A percentile compares a stretch with the other conserved stretches of the same genome.
Evolutionary conservation across 1,140 invertebrate species (phyloP).

Genomic region (Trichogramma pretiosum): DNA sequence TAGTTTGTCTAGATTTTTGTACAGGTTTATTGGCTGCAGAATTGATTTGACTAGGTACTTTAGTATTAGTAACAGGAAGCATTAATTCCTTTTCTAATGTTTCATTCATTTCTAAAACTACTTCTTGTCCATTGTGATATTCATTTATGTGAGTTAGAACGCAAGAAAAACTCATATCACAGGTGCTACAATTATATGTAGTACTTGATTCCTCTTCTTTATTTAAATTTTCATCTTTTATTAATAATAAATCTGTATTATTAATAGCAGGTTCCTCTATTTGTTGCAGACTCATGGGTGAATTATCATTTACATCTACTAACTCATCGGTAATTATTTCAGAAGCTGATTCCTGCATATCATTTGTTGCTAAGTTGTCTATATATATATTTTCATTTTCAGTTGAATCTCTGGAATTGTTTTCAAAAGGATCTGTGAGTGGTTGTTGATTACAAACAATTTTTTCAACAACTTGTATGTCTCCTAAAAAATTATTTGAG

Average conservation of each 20-base stretch:
- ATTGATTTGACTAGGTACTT: conserved; percentile 18
- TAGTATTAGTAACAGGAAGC: conserved; percentile 10
- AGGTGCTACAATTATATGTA: conserved; percentile 49
- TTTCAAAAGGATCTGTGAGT: too few species aligned
- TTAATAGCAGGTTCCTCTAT: conserved; percentile 12
- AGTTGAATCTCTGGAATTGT: conserved; percentile 21
- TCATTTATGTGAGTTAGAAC: conserved; percentile 56
- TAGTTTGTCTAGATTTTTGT: conserved; percentile 33
- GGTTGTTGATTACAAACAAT: too few species aligned
- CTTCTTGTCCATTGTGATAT: conserved; percentile 58
- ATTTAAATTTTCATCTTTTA: conserved; percentile 5
- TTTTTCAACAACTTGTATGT: conserved; percentile 35
- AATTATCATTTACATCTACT: too few species aligned
- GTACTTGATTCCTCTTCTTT: not conserved
- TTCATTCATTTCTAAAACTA: conserved; percentile 48
- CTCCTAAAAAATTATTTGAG: conserved; percentile 24
- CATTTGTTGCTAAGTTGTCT: too few species aligned
- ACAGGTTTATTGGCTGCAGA: conserved; percentile 12
- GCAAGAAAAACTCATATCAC: conserved; percentile 53
- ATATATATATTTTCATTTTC: too few species aligned
- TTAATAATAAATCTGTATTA: conserved; percentile 7
- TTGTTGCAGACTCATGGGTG: too few species aligned
- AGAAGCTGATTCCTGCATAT: too few species aligned
- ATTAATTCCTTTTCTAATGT: conserved; percentile 30
- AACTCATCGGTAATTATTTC: too few species aligned